These are phyloP conservation scores for Eledone cirrhosa DNA, from an alignment of 2,888 invertebrate species.

Conservation along the genomic window DNA sequence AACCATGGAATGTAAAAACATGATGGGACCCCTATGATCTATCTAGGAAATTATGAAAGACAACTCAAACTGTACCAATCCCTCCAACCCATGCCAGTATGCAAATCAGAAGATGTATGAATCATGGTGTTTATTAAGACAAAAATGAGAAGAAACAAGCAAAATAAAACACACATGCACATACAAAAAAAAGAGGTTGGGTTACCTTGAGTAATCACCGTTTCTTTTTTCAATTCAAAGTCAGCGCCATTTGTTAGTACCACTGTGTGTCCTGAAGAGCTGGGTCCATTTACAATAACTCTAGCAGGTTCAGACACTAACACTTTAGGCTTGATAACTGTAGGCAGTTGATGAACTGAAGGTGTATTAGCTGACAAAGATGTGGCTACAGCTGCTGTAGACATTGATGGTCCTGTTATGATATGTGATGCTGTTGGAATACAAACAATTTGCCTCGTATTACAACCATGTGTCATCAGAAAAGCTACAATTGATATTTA, in stretches of 20 bases:
- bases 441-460: too few relatives aligned
- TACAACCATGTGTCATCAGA: too few relatives aligned
- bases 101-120: too few relatives aligned
- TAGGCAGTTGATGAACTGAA: constrained; percentile 58
- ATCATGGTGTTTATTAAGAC: too few relatives aligned
- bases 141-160: too few relatives aligned
- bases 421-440: constrained; percentile 11
- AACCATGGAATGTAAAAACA: too few relatives aligned
- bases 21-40: too few relatives aligned
- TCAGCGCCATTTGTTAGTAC: constrained; percentile 54
- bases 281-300: constrained; percentile 55
- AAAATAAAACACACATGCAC: too few relatives aligned
- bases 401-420: not conserved
- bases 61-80: too few relatives aligned
- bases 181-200: not conserved
- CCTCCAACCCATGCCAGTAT: too few relatives aligned
- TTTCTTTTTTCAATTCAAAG: constrained; percentile 44
- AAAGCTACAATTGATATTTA: too few relatives aligned
- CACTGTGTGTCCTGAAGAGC: constrained; percentile 39
- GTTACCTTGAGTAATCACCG: constrained; percentile 32
- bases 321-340: constrained; percentile 61
- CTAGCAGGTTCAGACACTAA: constrained; percentile 51
- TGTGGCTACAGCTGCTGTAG: constrained; percentile 21
- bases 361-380: constrained; percentile 36
- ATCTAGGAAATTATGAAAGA: too few relatives aligned